These are phyloP conservation scores for Oxytorus armatus DNA, from an alignment of 2,888 invertebrate species.

Conservation along the genomic window DNA sequence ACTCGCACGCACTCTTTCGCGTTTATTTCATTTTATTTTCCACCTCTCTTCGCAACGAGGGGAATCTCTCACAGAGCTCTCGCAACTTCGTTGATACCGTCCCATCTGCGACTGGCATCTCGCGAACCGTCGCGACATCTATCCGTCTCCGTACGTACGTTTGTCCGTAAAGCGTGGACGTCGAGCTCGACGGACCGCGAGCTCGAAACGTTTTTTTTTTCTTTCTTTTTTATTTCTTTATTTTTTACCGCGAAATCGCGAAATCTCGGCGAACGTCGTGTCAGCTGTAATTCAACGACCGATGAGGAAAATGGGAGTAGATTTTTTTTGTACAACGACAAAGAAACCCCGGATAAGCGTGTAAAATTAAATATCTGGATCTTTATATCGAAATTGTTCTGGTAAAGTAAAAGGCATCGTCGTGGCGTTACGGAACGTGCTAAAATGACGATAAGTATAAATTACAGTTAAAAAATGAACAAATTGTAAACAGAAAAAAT, in stretches of 20 bases:
- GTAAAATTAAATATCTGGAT: too few relatives aligned
- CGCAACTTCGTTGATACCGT: constrained; percentile 66
- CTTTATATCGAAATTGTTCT: too few relatives aligned
- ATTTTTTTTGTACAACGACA: too few relatives aligned
- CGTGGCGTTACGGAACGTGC: too few relatives aligned
- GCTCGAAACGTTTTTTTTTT: constrained; percentile 35
- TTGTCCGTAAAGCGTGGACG: constrained; percentile 30
- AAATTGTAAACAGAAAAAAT: too few relatives aligned
- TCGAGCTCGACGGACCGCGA: constrained; percentile 63
- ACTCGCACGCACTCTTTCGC: constrained; percentile 29
- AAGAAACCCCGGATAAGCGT: too few relatives aligned
- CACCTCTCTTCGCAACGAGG: constrained; percentile 8
- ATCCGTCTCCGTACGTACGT: constrained; percentile 45
- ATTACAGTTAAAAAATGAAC: too few relatives aligned
- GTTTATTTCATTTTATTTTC: constrained; percentile 5
- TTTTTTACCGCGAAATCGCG: constrained; percentile 47
- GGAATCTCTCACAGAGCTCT: constrained; percentile 39
- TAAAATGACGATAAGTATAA: too few relatives aligned
- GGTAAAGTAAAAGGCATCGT: too few relatives aligned
- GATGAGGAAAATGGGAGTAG: too few relatives aligned
- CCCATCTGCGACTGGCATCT: constrained; percentile 66
- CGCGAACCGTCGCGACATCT: constrained; percentile 63
- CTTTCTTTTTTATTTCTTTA: constrained; percentile 28
- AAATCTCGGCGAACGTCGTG: constrained; percentile 41
- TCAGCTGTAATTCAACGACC: not conserved